Conservation (phyloP, 2,797 vertebrate genomes). For the Limosa lapponica region DNA sequence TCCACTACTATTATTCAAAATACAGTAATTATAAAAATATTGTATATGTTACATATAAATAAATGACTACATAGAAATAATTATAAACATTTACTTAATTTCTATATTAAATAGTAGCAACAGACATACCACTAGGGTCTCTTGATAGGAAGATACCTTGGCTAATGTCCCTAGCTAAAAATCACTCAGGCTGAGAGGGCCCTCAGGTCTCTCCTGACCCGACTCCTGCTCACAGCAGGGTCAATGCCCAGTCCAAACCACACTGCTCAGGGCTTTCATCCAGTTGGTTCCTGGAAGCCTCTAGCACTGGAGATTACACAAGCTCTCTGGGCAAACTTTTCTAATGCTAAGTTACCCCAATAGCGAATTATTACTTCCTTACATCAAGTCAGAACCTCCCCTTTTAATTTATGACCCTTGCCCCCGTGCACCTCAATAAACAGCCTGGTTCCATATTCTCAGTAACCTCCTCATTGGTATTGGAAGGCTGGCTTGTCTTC, state of each 20-base stretch:
- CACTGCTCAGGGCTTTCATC: not conserved
- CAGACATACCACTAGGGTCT: not conserved
- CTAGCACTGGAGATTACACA: not conserved
- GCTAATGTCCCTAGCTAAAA: accelerated
- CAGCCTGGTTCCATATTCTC: not conserved
- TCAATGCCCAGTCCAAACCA: not conserved
- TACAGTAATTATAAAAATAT: not conserved
- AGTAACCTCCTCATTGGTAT: not conserved
- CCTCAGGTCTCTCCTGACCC: not conserved
- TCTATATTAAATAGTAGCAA: not conserved
- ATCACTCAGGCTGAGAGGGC: not conserved
- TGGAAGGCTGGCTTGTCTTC: not conserved
- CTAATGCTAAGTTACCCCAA: not conserved
- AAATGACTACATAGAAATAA: not conserved
- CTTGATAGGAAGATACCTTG: not conserved
- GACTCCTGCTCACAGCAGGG: not conserved
- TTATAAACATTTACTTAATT: not conserved
- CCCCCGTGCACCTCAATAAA: not conserved
- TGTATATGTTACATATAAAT: not conserved
- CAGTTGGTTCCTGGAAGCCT: not conserved
- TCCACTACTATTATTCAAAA: not conserved
- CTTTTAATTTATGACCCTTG: not conserved
- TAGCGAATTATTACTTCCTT: not conserved
- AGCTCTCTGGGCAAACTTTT: not conserved
- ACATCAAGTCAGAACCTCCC: not conserved